Percentiles rank a stretch among this genome's conserved stretches.
Evolutionary conservation across 1,140 invertebrate genomes (phyloP).

Genomic region (Pissodes strobi): DNA sequence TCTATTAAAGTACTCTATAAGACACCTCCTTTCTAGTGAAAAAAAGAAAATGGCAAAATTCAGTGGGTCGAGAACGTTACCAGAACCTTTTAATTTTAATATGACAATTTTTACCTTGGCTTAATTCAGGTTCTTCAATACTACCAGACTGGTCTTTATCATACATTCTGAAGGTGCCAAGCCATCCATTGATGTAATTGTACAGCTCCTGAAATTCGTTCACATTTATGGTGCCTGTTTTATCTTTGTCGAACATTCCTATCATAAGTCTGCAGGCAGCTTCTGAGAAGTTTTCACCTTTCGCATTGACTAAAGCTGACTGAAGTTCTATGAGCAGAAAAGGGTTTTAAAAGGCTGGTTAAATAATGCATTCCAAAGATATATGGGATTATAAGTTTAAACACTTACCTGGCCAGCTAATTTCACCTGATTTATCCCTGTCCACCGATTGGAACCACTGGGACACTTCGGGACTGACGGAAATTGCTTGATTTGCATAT

Average conservation of each 20-base stretch:
- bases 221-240: slow-evolving; percentile 84
- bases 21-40: too few species aligned
- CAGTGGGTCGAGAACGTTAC: too few species aligned
- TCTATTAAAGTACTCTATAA: too few species aligned
- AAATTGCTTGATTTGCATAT: slow-evolving; percentile 21
- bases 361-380: too few species aligned
- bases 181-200: slow-evolving; percentile 89
- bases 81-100: too few species aligned
- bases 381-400: neutral
- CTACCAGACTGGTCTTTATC: slow-evolving; percentile 82
- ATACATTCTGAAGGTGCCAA: slow-evolving; percentile 78
- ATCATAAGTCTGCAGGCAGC: slow-evolving; percentile 89
- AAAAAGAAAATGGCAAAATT: too few species aligned
- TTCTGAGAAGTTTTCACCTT: slow-evolving; percentile 83
- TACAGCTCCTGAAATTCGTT: slow-evolving; percentile 86
- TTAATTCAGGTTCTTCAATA: too few species aligned
- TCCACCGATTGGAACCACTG: slow-evolving; percentile 86
- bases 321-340: too few species aligned
- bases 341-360: too few species aligned
- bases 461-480: slow-evolving; percentile 68
- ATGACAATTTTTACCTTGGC: too few species aligned
- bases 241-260: slow-evolving; percentile 87
- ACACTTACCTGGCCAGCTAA: slow-evolving; percentile 61
- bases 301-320: slow-evolving; percentile 81
- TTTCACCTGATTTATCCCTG: slow-evolving; percentile 79